Percentiles rank a stretch among this genome's conserved stretches.
phyloP scores from a whole-genome alignment of 2,797 vertebrate genomes.

The Malurus leucopterus region DNA sequence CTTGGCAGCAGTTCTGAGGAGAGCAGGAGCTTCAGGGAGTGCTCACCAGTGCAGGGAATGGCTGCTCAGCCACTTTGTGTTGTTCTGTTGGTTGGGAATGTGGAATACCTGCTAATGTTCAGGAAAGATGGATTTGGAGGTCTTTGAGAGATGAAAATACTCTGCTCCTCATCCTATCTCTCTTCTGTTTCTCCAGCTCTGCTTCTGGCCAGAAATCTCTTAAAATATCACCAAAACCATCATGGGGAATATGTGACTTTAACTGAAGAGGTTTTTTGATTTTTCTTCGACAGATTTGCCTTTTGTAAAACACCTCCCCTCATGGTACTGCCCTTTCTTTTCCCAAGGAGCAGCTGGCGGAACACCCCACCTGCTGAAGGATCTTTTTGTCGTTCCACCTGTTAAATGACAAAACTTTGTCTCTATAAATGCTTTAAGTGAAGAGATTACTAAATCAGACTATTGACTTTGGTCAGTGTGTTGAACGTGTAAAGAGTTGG shows the following conservation, averaged over 20 bases:
- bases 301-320: background rate
- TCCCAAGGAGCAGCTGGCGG: rapidly evolving
- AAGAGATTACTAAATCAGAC: background rate
- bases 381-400: background rate
- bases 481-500: rapidly evolving
- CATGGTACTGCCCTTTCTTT: background rate
- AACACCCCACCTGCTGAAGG: background rate
- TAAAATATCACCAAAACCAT: background rate
- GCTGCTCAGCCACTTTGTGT: background rate
- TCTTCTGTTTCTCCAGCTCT: background rate
- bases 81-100: background rate
- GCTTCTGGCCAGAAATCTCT: background rate
- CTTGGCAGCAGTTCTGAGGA: background rate
- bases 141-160: background rate
- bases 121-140: background rate
- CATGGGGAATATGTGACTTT: background rate
- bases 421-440: background rate
- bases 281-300: background rate
- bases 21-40: background rate
- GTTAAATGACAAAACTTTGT: background rate
- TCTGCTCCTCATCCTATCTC: background rate
- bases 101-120: background rate
- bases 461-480: background rate
- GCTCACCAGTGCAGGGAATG: background rate
- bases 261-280: background rate